These are phyloP conservation scores for Gnathonemus echidnorhynchus DNA, from an alignment of 2,113 vertebrate genomes.

Conservation along the genomic window DNA sequence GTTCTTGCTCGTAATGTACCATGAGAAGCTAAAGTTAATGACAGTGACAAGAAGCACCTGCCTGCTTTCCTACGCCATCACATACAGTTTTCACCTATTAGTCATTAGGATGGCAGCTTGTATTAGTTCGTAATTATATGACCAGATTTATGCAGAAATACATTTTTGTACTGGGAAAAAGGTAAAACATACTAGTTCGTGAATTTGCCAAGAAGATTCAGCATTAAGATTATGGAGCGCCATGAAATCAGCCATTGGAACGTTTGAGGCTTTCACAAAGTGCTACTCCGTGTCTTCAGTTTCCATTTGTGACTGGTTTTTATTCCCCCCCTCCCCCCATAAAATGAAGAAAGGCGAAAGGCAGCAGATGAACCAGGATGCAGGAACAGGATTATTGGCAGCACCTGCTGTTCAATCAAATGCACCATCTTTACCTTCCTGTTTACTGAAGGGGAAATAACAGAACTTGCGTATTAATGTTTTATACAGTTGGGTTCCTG, in stretches of 20 bases:
- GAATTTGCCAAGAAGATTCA: neutral
- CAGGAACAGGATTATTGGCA: neutral
- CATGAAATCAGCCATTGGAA: neutral
- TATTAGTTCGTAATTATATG: neutral
- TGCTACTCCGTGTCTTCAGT: neutral
- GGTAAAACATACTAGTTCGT: neutral
- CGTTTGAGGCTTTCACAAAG: neutral
- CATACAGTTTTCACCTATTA: neutral
- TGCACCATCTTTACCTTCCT: neutral
- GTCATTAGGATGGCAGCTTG: neutral
- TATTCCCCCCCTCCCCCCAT: neutral
- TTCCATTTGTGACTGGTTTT: neutral
- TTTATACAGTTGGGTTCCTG: conserved; percentile 15
- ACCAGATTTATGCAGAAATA: neutral
- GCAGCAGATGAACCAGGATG: neutral
- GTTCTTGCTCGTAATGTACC: neutral
- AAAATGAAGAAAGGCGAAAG: neutral
- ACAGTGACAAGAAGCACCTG: neutral
- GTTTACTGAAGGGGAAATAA: conserved; percentile 18
- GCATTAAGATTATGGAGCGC: neutral
- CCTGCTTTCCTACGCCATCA: neutral
- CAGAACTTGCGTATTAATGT: conserved; percentile 19
- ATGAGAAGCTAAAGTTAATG: neutral
- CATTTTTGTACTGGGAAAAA: neutral
- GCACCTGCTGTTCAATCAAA: neutral